These are phyloP conservation scores for Musca vetustissima DNA, from an alignment of 1,140 invertebrate species.

Conservation along the genomic window DNA sequence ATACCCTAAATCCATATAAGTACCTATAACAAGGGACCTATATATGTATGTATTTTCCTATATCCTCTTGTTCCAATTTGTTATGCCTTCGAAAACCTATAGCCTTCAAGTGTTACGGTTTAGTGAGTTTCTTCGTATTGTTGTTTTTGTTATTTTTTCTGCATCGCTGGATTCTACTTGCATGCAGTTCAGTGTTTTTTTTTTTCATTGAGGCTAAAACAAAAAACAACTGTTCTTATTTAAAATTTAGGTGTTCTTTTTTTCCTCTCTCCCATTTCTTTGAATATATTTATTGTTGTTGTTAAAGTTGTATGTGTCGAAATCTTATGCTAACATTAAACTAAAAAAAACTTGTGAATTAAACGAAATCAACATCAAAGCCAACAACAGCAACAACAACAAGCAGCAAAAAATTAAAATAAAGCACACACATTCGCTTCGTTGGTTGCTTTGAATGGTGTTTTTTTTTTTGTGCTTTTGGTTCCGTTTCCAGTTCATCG, in stretches of 20 bases:
- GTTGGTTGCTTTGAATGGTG: neutral
- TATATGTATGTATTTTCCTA: too few species aligned
- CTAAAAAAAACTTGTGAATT: neutral
- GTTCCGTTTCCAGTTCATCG: neutral
- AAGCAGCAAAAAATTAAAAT: neutral
- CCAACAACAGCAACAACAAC: constrained; percentile 9
- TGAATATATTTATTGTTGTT: neutral
- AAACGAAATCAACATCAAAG: constrained; percentile 23
- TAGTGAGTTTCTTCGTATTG: too few species aligned
- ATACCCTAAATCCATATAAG: too few species aligned
- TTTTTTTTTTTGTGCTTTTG: neutral
- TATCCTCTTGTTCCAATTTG: too few species aligned
- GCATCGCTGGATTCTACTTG: too few species aligned
- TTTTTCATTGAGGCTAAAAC: too few species aligned
- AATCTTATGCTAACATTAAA: constrained; percentile 6
- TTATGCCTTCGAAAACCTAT: too few species aligned
- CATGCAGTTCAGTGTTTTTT: too few species aligned
- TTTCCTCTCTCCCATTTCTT: neutral
- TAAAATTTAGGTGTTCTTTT: neutral
- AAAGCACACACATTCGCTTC: neutral
- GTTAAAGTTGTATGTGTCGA: neutral
- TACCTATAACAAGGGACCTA: too few species aligned
- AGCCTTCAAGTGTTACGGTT: too few species aligned
- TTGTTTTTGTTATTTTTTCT: too few species aligned
- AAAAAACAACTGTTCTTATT: too few species aligned